Base-by-base conservation (phyloP, 2,113 vertebrate species). In the Phalacrocorax carbo region DNA sequence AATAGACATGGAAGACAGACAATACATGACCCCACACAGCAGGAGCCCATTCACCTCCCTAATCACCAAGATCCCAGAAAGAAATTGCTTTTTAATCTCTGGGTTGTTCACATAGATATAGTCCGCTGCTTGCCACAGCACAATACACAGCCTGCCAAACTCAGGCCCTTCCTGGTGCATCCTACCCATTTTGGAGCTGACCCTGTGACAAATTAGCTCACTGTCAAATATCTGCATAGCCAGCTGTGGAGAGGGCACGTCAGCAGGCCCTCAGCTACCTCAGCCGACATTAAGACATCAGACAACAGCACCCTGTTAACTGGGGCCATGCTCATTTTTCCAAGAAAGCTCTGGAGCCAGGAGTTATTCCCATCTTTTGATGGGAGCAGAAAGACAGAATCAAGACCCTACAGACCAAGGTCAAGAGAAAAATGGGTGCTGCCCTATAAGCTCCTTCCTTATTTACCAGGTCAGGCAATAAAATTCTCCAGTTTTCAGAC, bases 11-110 rank as follows among this genome's bases (percentile, higher is more conserved):
- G 51, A 68, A 66, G 13, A n/a, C 7, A 6, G 9, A 40, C 14
- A 88, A 18, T 22, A 64, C 0, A 0, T 32, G 46, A 55, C 54
- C 78, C 76, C 10, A 0, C 80, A 38, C 0, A 0, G 51, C 16
- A 20, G 44, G 22, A 80, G 27, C 16, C 19, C 55, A 60, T 68
- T 48, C 80, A 89, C 72, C 57, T 60, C 52, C 65, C 61, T 27
- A 18, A 27, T 61, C 70, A 68, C 55, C 19, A 21, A 52, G 30
- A 46, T 61, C 18, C 46, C 29, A 34, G 29, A 9, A 60, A 76
- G 20, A 81, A 93, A 70, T 14, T 79, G 62, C 30, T 82, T 72
- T 89, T 61, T 76, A 55, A 57, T 46, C 62, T 79, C 57, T n/a
- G 15, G 34, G 61, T n/a, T 79, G 57, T 15, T 79, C 78, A 52